Conservation (phyloP, 53 echinoderm and acorn worm genomes). For the Stichopus horrens region DNA sequence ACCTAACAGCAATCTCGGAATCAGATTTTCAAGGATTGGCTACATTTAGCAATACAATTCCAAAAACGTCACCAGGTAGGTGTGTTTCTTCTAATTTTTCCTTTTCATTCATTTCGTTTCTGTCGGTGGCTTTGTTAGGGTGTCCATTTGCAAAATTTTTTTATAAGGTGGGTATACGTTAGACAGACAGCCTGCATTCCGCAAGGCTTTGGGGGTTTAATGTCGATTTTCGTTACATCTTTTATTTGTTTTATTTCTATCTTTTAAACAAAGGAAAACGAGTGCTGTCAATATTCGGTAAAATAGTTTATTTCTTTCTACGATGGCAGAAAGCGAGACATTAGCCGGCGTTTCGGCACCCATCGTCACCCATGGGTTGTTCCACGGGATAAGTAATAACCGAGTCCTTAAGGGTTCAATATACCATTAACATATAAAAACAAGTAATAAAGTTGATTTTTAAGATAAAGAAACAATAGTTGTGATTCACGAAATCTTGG, state of each 20-base stretch:
- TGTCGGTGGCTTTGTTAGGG: not conserved
- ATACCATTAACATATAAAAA: not conserved
- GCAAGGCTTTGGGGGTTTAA: not conserved
- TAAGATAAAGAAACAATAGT: not conserved
- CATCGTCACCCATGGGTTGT: not conserved
- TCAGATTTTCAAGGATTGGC: constrained; percentile 45
- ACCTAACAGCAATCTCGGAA: constrained; percentile 34
- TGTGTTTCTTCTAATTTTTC: not conserved
- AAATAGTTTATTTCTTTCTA: too few species aligned
- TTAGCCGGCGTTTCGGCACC: not conserved
- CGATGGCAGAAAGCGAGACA: too few species aligned
- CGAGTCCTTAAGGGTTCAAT: not conserved
- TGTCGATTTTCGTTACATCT: not conserved
- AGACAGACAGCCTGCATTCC: not conserved
- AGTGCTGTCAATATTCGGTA: too few species aligned
- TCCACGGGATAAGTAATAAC: not conserved
- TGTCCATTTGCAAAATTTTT: not conserved
- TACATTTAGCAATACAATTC: constrained; percentile 41
- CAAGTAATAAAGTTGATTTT: not conserved
- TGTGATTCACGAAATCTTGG: too few species aligned
- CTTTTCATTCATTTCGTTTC: not conserved
- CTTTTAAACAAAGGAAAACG: not conserved
- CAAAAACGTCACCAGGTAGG: constrained; percentile 45
- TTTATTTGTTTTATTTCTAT: not conserved
- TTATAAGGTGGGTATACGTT: not conserved